Percentiles rank a stretch among this genome's conserved stretches.
Evolutionary conservation across 2,113 vertebrate species (phyloP).

Genomic region (Perca fluviatilis): DNA sequence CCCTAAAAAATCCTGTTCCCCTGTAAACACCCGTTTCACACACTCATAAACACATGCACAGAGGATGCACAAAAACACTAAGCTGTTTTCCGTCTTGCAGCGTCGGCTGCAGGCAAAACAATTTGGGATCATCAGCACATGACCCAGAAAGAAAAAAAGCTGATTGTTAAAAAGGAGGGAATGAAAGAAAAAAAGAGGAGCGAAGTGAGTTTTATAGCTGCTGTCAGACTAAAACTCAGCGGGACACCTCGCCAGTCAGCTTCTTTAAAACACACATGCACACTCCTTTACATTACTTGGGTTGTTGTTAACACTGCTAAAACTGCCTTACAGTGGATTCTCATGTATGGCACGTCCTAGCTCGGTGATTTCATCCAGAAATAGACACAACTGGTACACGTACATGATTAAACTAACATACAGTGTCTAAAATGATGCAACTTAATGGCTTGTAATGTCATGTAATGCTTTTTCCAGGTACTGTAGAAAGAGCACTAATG

Average conservation of each 20-base stretch:
- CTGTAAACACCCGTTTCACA: slow-evolving; percentile 43
- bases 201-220: slow-evolving; percentile 69
- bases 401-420: not conserved
- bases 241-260: slow-evolving; percentile 74
- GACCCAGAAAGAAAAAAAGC: slow-evolving; percentile 78
- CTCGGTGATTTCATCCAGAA: not conserved
- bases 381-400: not conserved
- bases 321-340: slow-evolving; percentile 2
- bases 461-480: not conserved
- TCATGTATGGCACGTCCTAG: not conserved
- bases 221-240: slow-evolving; percentile 73
- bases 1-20: slow-evolving; percentile 36
- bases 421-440: not conserved
- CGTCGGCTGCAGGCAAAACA: slow-evolving; percentile 51
- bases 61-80: slow-evolving; percentile 7
- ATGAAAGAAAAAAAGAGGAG: not conserved
- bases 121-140: slow-evolving; percentile 67
- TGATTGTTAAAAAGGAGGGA: slow-evolving; percentile 72
- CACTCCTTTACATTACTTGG: slow-evolving; percentile 21
- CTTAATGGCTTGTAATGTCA: not conserved
- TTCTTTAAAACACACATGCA: slow-evolving; percentile 60
- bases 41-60: not conserved
- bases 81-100: slow-evolving; percentile 64
- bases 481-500: not conserved
- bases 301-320: slow-evolving; percentile 34